Evolutionary conservation across 2,113 vertebrate genomes (phyloP).

Genomic region (Platichthys stellatus): DNA sequence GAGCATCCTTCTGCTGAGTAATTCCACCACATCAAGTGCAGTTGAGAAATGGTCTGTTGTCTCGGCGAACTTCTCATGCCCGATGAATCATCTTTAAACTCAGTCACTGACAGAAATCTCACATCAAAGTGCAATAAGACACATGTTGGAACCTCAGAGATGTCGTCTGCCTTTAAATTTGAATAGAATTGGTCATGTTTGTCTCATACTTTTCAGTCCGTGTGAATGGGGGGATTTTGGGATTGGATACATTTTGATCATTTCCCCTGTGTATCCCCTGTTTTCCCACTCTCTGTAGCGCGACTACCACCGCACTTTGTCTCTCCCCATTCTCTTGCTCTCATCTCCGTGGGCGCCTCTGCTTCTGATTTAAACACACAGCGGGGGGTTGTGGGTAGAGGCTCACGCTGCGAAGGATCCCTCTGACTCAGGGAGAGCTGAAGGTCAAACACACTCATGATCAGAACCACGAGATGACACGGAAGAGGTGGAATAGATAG

Average conservation of each 20-base stretch:
- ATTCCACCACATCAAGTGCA: conserved; percentile 74
- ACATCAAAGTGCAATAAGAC: conserved; percentile 39
- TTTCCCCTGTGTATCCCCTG: conserved; percentile 35
- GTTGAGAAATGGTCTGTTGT: conserved; percentile 16
- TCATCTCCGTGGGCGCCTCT: conserved; percentile 49
- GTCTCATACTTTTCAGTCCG: conserved; percentile 35
- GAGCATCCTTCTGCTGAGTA: conserved; percentile 51
- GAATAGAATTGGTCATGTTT: conserved; percentile 33
- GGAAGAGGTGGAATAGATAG: conserved; percentile 53
- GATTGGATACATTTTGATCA: conserved; percentile 58
- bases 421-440: conserved; percentile 77
- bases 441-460: conserved; percentile 80
- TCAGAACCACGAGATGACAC: conserved; percentile 65
- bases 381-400: conserved; percentile 77
- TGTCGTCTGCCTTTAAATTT: conserved; percentile 25
- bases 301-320: conserved; percentile 39
- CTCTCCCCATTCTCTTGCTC: conserved; percentile 25
- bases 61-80: conserved; percentile 25
- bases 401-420: conserved; percentile 78
- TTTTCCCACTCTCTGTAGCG: conserved; percentile 24
- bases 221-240: conserved; percentile 32
- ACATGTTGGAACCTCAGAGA: conserved; percentile 23
- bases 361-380: conserved; percentile 78
- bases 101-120: conserved; percentile 10
- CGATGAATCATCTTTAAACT: conserved; percentile 21